Base-by-base conservation (phyloP, 2,888 invertebrate genomes). In the Volucella inanis region DNA sequence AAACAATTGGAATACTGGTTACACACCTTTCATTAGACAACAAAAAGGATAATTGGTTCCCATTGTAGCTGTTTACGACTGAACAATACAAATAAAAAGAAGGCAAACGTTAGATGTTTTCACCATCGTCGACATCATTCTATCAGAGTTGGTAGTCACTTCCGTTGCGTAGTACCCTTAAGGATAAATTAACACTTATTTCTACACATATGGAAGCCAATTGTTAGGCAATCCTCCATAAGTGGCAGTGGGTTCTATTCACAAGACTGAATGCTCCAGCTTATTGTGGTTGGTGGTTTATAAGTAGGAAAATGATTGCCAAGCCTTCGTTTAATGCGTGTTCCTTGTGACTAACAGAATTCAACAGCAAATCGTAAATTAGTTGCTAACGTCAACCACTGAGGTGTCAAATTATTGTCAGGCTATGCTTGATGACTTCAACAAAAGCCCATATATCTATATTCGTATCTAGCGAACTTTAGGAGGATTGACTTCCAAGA, bases 381-480 rank as follows among this genome's bases (percentile, higher is more conserved):
- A 67, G 76, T 68, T 68, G 52, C 61, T 47, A 57, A 68, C 52
- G 43, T 6, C 65, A 67, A 55, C 81, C 75, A 65, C 59, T 45
- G 43, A 70, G 59, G 59, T 75, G 83, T 65, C 45, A 64, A 64
- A 75, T 65, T 71, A 62, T 67, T 61, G 57, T 62, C 45, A 38
- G 62, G 57, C 54, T 50, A 61, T 64, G 55, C 61, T 55, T 43
- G 65, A 61, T 62, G 57, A 77, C 81, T 62, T 41, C 52, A 85
- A 68, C 55, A 76, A 74, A 81, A 77, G 31, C 62, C 45, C 68
- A 85, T 85, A 79, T 74, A 72, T 81, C 72, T 64, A 68, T 65
- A 43, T 31, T 6, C 4, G 31, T 31, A 31, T 31, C 31, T 31
- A 31, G 6, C 31, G 50, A 38, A 45, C 55, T 71, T 22, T 12